phyloP scores from a whole-genome alignment of 2,888 invertebrate species.

The Chrysolina oricalcia region DNA sequence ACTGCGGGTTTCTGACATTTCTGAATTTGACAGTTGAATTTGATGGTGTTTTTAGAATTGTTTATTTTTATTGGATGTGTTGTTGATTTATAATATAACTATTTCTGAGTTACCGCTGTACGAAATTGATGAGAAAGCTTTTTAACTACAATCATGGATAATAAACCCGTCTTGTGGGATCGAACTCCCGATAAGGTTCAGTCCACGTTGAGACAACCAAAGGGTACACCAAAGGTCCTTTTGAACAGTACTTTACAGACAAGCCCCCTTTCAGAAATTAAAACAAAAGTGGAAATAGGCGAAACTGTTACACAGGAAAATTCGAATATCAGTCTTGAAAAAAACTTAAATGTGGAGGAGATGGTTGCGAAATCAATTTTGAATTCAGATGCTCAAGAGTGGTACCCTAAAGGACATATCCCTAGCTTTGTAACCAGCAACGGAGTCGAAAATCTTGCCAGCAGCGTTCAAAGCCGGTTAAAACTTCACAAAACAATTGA shows the following conservation, averaged over 20 bases:
- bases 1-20: too few species aligned
- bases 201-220: conserved; percentile 44
- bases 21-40: too few species aligned
- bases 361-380: conserved; percentile 62
- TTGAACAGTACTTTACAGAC: conserved; percentile 29
- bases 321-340: conserved; percentile 14
- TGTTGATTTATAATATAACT: conserved; percentile 5
- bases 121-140: conserved; percentile 24
- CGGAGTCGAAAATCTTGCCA: conserved; percentile 35
- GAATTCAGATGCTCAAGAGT: conserved; percentile 77
- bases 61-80: conserved; percentile 5
- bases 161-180: conserved; percentile 46
- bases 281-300: conserved; percentile 18
- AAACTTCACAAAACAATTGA: conserved; percentile 51
- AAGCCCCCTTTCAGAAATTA: conserved; percentile 29
- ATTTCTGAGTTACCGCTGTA: conserved; percentile 27
- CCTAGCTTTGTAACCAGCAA: conserved; percentile 24
- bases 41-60: background rate
- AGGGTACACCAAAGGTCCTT: conserved; percentile 25
- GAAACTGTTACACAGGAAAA: background rate
- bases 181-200: conserved; percentile 27
- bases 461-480: conserved; percentile 62
- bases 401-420: conserved; percentile 75
- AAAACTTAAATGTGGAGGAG: conserved; percentile 45
- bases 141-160: conserved; percentile 43